These are phyloP conservation scores for Gymnocephalus cernua DNA, from an alignment of 2,113 vertebrate genomes.

Conservation along the genomic window DNA sequence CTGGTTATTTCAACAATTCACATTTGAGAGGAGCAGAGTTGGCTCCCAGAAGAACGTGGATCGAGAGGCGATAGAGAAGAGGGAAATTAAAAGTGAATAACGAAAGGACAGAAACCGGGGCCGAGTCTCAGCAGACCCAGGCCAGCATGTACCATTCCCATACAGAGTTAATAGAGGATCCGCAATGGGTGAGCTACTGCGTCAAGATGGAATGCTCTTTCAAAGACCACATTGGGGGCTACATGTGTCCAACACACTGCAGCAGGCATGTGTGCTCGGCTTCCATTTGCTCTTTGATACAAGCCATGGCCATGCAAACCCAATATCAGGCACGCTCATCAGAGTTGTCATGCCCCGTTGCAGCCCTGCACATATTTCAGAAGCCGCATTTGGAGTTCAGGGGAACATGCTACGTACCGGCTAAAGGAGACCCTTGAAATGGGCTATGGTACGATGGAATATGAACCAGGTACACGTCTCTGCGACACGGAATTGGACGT, in stretches of 20 bases:
- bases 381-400: not conserved
- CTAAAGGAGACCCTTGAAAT: not conserved
- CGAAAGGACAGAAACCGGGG: not conserved
- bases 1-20: not conserved
- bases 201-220: not conserved
- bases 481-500: not conserved
- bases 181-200: slow-evolving; percentile 6
- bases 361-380: not conserved
- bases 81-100: not conserved
- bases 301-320: not conserved
- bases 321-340: not conserved
- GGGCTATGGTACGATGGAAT: not conserved
- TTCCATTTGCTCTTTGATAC: not conserved
- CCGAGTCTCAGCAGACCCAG: not conserved
- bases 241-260: not conserved
- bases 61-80: not conserved
- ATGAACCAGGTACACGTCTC: not conserved
- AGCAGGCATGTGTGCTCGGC: not conserved
- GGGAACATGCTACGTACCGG: not conserved
- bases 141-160: not conserved
- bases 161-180: slow-evolving; percentile 18
- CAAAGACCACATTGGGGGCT: not conserved
- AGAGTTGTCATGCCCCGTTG: not conserved
- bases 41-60: not conserved
- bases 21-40: not conserved